Percentiles rank a stretch among this genome's conserved stretches.
These are phyloP conservation scores for Chelonia mydas DNA, from an alignment of 2,797 vertebrate genomes.

Conservation along the genomic window DNA sequence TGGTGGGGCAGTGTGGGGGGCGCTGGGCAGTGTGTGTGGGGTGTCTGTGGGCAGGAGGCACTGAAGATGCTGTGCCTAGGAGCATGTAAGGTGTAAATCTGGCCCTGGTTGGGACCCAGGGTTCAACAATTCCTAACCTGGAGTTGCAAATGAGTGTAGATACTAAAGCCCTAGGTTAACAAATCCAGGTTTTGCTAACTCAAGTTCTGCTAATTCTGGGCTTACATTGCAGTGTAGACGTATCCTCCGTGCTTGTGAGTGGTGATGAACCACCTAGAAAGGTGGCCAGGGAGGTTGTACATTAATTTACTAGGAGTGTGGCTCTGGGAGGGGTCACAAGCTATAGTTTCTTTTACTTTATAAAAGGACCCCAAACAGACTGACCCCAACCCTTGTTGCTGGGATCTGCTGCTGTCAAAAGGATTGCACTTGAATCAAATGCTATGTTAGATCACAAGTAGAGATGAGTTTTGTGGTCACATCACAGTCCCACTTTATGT, in stretches of 20 bases:
- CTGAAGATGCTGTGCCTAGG: no score
- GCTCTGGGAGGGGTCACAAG: neutral
- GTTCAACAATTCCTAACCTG: neutral
- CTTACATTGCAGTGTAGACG: neutral
- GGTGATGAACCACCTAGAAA: neutral
- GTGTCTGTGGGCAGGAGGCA: no score
- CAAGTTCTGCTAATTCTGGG: neutral
- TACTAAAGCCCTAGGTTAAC: neutral
- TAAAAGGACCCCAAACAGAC: neutral
- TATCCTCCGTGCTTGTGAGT: neutral
- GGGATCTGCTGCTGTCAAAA: neutral
- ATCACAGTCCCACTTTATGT: neutral
- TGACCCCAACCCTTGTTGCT: neutral
- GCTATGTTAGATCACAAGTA: neutral
- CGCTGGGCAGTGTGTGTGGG: no score
- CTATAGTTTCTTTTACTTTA: neutral
- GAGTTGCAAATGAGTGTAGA: neutral
- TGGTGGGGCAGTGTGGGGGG: no score
- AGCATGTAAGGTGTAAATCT: no score
- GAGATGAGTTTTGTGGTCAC: neutral
- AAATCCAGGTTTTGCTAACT: neutral
- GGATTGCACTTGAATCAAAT: fast-evolving
- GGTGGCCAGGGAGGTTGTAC: neutral
- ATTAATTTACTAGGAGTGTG: neutral
- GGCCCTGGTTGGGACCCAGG: neutral